Evolutionary conservation across 2,797 vertebrate species (phyloP).

Genomic region (Siniperca scherzeri): DNA sequence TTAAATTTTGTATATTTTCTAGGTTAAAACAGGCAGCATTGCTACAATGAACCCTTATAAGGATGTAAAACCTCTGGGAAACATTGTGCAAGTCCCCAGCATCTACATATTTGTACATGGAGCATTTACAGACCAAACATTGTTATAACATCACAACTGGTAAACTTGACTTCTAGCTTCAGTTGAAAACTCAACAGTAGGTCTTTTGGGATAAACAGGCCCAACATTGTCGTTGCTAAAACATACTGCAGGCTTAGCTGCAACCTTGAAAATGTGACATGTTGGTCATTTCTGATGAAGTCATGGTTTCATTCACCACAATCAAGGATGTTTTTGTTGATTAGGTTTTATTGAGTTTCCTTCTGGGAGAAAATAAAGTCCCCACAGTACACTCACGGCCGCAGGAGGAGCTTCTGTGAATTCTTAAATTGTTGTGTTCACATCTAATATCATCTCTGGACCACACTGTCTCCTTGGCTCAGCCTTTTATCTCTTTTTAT

Average conservation of each 20-base stretch:
- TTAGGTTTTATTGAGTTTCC: slow-evolving; percentile 13
- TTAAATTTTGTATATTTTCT: background rate
- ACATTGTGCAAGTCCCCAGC: background rate
- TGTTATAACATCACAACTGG: slow-evolving; percentile 34
- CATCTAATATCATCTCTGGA: slow-evolving; percentile 24
- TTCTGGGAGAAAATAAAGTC: slow-evolving; percentile 22
- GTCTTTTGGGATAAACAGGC: slow-evolving; percentile 31
- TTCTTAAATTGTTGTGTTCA: slow-evolving; percentile 6
- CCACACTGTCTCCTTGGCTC: slow-evolving; percentile 22
- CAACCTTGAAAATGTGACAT: slow-evolving; percentile 38
- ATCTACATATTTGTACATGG: slow-evolving; percentile 36
- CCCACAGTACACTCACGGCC: background rate
- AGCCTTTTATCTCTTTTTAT: slow-evolving; percentile 37
- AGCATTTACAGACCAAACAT: slow-evolving; percentile 57
- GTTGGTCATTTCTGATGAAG: slow-evolving; percentile 9
- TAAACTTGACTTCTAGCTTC: slow-evolving; percentile 1
- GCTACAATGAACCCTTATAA: slow-evolving; percentile 26
- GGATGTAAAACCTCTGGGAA: slow-evolving; percentile 13
- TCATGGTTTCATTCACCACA: slow-evolving; percentile 8
- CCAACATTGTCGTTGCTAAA: slow-evolving; percentile 16
- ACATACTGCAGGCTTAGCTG: slow-evolving; percentile 31
- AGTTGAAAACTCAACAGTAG: slow-evolving; percentile 8
- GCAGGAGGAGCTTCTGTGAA: slow-evolving; percentile 17
- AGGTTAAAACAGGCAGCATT: background rate
- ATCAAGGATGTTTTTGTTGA: slow-evolving; percentile 48